These are phyloP conservation scores for Heliconius hortense DNA, from an alignment of 2,888 invertebrate genomes.

Conservation along the genomic window DNA sequence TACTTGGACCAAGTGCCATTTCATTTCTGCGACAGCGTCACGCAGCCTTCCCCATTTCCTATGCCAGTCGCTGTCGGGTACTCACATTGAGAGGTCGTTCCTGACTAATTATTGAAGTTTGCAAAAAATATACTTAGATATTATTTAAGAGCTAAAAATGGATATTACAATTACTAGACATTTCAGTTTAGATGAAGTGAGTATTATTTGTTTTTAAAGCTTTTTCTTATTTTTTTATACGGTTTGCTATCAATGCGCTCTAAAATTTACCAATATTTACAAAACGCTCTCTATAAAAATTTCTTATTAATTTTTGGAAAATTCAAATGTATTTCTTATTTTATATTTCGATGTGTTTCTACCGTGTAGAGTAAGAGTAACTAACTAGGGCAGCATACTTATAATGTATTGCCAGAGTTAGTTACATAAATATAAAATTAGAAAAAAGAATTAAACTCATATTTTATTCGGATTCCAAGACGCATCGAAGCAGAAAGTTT, in stretches of 20 bases:
- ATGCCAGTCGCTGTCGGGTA: conserved; percentile 57
- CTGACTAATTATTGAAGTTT: background rate
- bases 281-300: no score
- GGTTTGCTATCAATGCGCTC: background rate
- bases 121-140: background rate
- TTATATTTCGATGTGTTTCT: no score
- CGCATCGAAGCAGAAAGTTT: no score
- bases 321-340: no score
- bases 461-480: no score
- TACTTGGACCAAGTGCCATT: conserved; percentile 52
- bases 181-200: conserved; percentile 78
- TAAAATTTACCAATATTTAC: no score
- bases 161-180: conserved; percentile 76
- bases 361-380: no score
- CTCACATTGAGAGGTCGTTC: conserved; percentile 47
- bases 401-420: no score
- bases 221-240: background rate
- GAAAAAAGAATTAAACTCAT: no score
- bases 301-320: no score
- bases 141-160: conserved; percentile 60
- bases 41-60: conserved; percentile 52
- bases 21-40: conserved; percentile 47
- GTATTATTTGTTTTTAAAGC: conserved; percentile 45
- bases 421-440: no score
- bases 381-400: no score